Evolutionary conservation across 1,140 invertebrate species (phyloP).

Genomic region (Hycleus cichorii): DNA sequence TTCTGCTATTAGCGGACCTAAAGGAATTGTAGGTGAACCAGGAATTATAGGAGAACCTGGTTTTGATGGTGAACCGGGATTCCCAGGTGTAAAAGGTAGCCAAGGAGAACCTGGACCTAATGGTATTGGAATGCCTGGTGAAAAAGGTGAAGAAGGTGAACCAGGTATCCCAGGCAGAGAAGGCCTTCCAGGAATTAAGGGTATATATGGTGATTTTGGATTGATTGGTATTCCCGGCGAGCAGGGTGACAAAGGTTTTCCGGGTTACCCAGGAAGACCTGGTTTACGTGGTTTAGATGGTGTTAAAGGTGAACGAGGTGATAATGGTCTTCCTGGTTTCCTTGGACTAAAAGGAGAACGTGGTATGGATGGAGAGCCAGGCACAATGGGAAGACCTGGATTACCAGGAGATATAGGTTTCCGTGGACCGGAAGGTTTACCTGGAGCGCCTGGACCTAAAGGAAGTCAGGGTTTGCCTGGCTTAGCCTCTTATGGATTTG

Average conservation of each 20-base stretch:
- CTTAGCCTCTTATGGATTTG: conserved; percentile 46
- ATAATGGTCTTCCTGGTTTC: conserved; percentile 37
- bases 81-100: conserved; percentile 18
- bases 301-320: conserved; percentile 45
- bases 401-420: conserved; percentile 40
- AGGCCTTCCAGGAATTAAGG: conserved; percentile 43
- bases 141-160: conserved; percentile 56
- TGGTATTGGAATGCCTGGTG: conserved; percentile 43
- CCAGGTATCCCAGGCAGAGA: conserved; percentile 39
- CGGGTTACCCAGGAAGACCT: conserved; percentile 22
- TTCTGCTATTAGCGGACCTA: conserved; percentile 56
- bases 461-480: conserved; percentile 58
- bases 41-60: conserved; percentile 48
- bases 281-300: conserved; percentile 37
- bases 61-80: conserved; percentile 35
- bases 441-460: conserved; percentile 50
- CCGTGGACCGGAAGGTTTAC: conserved; percentile 39
- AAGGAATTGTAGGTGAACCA: conserved; percentile 55
- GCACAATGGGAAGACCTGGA: conserved; percentile 47
- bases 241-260: conserved; percentile 24
- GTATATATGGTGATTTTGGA: conserved; percentile 36
- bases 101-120: conserved; percentile 18
- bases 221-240: conserved; percentile 25
- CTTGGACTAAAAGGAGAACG: conserved; percentile 42
- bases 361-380: conserved; percentile 48